Percentiles rank a stretch among this genome's conserved stretches.
Conservation (phyloP, 1,140 invertebrate genomes). For the Lysiphlebus fabarum region DNA sequence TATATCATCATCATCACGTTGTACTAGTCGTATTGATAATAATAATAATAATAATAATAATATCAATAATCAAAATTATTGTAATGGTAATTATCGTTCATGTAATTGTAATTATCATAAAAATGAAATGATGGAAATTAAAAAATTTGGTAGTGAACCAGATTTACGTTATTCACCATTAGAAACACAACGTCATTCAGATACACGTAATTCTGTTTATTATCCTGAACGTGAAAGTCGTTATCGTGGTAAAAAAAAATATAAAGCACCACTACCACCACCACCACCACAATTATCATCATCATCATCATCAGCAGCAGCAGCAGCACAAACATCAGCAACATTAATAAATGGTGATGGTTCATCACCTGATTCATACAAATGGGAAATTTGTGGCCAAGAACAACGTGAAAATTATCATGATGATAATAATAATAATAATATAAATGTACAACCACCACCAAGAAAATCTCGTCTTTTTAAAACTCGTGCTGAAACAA, state of each 20-base stretch:
- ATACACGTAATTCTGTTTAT: conserved; percentile 27
- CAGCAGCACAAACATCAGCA: too few relatives aligned
- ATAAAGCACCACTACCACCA: conserved; percentile 63
- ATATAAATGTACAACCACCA: conserved; percentile 44
- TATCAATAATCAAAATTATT: conserved; percentile 28
- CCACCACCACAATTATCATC: too few relatives aligned
- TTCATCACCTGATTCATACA: conserved; percentile 38
- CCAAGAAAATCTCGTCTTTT: conserved; percentile 64
- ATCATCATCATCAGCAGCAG: too few relatives aligned
- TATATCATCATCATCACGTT: conserved; percentile 26
- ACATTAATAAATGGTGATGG: conserved; percentile 21
- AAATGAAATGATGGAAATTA: conserved; percentile 34
- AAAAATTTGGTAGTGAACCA: conserved; percentile 69
- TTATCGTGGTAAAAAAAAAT: conserved; percentile 62
- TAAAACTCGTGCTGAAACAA: conserved; percentile 70
- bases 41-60: too few relatives aligned
- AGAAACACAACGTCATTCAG: conserved; percentile 27
- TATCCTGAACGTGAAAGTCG: conserved; percentile 36
- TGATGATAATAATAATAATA: conserved; percentile 29
- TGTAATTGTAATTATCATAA: conserved; percentile 28
- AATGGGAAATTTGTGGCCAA: conserved; percentile 41
- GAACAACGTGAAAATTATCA: conserved; percentile 25
- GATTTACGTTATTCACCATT: conserved; percentile 57
- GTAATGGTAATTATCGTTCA: conserved; percentile 32
- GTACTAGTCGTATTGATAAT: conserved; percentile 7